phyloP scores from a whole-genome alignment of 2,113 vertebrate species.

The Planiliza haematocheilus region DNA sequence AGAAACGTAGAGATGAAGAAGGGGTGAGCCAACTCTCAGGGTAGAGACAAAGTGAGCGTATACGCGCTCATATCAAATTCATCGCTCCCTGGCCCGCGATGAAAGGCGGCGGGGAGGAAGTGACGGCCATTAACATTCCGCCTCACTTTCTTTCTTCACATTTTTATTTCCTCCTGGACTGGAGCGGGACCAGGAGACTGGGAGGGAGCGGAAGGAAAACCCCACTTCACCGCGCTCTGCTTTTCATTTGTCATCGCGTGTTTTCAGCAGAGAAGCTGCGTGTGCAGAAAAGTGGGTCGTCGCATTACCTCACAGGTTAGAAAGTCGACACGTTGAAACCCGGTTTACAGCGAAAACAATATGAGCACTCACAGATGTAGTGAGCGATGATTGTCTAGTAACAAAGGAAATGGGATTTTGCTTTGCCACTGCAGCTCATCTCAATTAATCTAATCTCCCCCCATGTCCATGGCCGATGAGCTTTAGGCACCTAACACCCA shows the following conservation, averaged over 20 bases:
- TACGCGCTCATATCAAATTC: slow-evolving; percentile 78
- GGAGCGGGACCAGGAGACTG: slow-evolving; percentile 51
- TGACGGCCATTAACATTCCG: slow-evolving; percentile 82
- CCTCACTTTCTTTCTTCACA: slow-evolving; percentile 79
- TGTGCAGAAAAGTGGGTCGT: neutral
- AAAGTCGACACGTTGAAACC: neutral
- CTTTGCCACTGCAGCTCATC: too few relatives aligned
- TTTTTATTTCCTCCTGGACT: slow-evolving; percentile 83
- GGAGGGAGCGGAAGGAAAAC: neutral
- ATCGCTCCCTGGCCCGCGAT: slow-evolving; percentile 83
- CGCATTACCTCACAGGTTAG: neutral
- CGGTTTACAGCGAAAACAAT: too few relatives aligned
- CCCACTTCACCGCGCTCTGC: neutral
- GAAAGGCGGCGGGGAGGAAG: slow-evolving; percentile 79
- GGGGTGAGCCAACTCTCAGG: slow-evolving; percentile 33
- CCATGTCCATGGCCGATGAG: too few relatives aligned
- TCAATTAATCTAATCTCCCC: too few relatives aligned
- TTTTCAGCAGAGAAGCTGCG: neutral
- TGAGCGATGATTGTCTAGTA: too few relatives aligned
- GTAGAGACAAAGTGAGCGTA: slow-evolving; percentile 21
- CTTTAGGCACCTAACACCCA: too few relatives aligned
- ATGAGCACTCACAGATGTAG: too few relatives aligned
- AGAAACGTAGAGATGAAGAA: slow-evolving; percentile 21
- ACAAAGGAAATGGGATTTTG: too few relatives aligned
- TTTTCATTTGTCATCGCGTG: slow-evolving; percentile 9